A percentile compares a stretch with the other conserved stretches of the same genome.
phyloP scores from a whole-genome alignment of 1,140 invertebrate genomes.

The Drosophila sulfurigaster region DNA sequence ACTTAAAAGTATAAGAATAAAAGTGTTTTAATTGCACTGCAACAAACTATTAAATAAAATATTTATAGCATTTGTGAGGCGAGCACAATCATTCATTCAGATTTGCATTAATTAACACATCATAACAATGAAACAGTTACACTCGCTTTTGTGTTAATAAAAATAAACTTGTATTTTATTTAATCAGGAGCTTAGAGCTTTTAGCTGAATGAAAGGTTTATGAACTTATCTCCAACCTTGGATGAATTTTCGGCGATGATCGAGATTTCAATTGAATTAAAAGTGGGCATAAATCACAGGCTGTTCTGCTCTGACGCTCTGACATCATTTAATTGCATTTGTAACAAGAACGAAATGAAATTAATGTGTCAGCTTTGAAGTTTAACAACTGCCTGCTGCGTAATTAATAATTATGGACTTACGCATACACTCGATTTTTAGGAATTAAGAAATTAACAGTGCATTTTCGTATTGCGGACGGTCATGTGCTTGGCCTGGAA shows the following conservation, averaged over 20 bases:
- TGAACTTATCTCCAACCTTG: background rate
- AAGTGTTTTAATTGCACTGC: too few species aligned
- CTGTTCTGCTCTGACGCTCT: background rate
- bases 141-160: too few species aligned
- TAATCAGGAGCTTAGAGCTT: background rate
- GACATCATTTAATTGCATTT: constrained; percentile 30
- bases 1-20: background rate
- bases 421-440: constrained; percentile 16
- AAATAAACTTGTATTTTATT: too few species aligned
- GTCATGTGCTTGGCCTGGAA: background rate
- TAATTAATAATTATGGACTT: constrained; percentile 32
- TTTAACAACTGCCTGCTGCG: constrained; percentile 32
- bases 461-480: constrained; percentile 6
- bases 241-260: background rate
- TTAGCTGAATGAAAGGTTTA: background rate
- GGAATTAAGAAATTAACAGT: constrained; percentile 45
- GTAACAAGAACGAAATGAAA: constrained; percentile 13
- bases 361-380: constrained; percentile 28
- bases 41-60: too few species aligned
- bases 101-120: too few species aligned
- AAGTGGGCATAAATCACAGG: constrained; percentile 9
- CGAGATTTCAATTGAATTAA: background rate
- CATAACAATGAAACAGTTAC: too few species aligned
- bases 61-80: too few species aligned
- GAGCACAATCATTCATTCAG: too few species aligned